Evolutionary conservation across 2,797 vertebrate species (phyloP).

Genomic region (Manis javanica): DNA sequence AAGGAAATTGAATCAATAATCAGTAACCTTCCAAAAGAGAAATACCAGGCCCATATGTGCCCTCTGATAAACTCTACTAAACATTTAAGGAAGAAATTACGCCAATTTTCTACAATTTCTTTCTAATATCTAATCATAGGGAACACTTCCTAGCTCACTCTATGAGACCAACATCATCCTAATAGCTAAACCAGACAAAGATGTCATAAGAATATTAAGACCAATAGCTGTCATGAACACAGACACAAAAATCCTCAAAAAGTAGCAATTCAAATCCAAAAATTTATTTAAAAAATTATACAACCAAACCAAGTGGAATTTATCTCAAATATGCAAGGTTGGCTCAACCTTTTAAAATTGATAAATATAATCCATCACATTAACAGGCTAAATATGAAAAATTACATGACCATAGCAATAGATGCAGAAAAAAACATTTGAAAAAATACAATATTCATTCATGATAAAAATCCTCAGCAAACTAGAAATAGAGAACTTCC

Average conservation of each 20-base stretch:
- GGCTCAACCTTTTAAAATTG: too few species aligned
- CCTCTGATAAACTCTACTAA: neutral
- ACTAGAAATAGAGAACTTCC: neutral
- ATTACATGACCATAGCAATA: too few species aligned
- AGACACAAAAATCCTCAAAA: too few species aligned
- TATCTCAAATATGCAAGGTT: too few species aligned
- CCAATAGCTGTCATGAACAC: neutral
- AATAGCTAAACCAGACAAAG: neutral
- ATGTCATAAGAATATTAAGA: neutral
- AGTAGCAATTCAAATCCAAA: too few species aligned
- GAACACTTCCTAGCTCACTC: neutral
- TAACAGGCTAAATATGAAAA: too few species aligned
- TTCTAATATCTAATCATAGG: neutral
- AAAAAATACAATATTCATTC: too few species aligned
- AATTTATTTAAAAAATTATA: too few species aligned
- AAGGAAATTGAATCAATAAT: neutral
- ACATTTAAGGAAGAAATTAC: neutral
- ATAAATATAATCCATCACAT: too few species aligned
- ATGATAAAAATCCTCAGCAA: too few species aligned
- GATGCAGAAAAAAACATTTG: too few species aligned
- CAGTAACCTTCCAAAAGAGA: neutral
- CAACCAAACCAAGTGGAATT: too few species aligned
- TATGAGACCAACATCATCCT: neutral
- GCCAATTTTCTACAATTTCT: neutral
- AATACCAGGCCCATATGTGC: neutral